Conservation (phyloP, 2,113 vertebrate genomes). For the Ahaetulla prasina region DNA sequence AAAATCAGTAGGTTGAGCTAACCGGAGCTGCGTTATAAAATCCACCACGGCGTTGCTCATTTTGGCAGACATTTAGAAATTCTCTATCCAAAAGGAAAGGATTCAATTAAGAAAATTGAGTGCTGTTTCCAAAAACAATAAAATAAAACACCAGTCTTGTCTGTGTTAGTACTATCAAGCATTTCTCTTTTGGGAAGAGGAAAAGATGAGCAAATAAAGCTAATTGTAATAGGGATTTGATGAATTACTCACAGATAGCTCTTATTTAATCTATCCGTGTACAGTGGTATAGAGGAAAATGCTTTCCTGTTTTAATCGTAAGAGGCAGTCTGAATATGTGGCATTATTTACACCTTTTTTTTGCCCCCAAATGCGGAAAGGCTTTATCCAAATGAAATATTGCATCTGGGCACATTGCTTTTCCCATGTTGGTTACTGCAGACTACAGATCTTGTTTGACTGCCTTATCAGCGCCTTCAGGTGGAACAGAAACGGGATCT, state of each 20-base stretch:
- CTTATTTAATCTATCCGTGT: constrained; percentile 29
- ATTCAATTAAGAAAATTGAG: constrained; percentile 37
- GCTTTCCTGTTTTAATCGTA: constrained; percentile 28
- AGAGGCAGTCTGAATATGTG: constrained; percentile 24
- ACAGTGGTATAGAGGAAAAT: constrained; percentile 28
- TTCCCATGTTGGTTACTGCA: not conserved
- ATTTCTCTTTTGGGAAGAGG: constrained; percentile 36
- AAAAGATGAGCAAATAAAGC: constrained; percentile 47
- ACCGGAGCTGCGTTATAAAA: constrained; percentile 33
- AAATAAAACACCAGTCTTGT: constrained; percentile 3
- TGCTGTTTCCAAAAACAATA: constrained; percentile 31
- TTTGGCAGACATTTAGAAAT: constrained; percentile 37
- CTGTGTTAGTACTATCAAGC: constrained; percentile 31
- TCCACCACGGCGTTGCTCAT: constrained; percentile 22
- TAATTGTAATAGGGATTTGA: constrained; percentile 35
- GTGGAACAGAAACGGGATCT: not conserved
- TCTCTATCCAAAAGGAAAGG: constrained; percentile 38
- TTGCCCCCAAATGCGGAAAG: constrained; percentile 7
- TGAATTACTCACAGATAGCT: constrained; percentile 37
- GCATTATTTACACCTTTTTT: constrained; percentile 45
- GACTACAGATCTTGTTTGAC: not conserved
- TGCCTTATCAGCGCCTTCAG: not conserved
- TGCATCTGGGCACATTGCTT: constrained; percentile 9
- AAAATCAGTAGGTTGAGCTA: constrained; percentile 25
- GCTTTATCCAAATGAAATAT: not conserved